Percentiles rank a stretch among this genome's conserved stretches.
These are phyloP conservation scores for Calidris pugnax DNA, from an alignment of 2,113 vertebrate genomes.

Conservation along the genomic window DNA sequence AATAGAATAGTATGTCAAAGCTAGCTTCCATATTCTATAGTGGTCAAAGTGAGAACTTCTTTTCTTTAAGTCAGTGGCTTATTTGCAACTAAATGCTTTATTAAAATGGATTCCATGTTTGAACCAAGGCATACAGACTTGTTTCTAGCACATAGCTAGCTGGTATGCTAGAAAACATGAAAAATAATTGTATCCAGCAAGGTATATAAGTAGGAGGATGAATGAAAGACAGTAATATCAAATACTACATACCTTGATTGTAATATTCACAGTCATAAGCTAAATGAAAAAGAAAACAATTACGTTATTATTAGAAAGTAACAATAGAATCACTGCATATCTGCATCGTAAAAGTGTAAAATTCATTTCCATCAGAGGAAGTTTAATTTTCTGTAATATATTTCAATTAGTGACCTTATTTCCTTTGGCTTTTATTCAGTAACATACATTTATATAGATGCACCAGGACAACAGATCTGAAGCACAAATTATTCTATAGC, in stretches of 20 bases:
- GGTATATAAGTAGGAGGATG: background rate
- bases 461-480: background rate
- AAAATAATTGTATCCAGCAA: background rate
- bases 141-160: background rate
- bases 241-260: slow-evolving; percentile 87
- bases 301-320: background rate
- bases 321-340: background rate
- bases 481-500: background rate
- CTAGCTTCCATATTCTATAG: background rate
- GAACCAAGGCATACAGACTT: background rate
- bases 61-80: background rate
- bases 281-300: slow-evolving; percentile 72
- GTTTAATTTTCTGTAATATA: background rate
- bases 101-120: background rate
- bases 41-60: background rate
- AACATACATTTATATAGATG: background rate
- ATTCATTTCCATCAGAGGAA: background rate
- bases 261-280: slow-evolving; percentile 97
- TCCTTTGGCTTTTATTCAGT: background rate
- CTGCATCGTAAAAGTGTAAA: background rate
- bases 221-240: background rate
- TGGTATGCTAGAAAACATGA: background rate
- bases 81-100: background rate
- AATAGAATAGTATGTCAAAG: background rate
- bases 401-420: background rate